phyloP scores from a whole-genome alignment of 2,113 vertebrate genomes.

The Anolis sagrei region DNA sequence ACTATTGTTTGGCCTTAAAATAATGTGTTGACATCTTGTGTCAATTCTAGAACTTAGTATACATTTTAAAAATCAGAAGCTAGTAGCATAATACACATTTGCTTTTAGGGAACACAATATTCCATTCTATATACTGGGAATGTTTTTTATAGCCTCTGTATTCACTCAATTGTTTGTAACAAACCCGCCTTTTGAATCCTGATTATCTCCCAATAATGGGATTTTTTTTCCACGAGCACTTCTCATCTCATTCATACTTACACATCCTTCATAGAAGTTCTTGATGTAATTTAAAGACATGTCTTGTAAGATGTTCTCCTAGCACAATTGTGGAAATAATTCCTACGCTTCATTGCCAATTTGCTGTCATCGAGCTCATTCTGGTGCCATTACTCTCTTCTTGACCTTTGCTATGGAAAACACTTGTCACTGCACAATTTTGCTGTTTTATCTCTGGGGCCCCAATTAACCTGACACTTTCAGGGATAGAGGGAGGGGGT shows the following conservation, averaged over 20 bases:
- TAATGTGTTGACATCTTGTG: neutral
- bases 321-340: slow-evolving; percentile 49
- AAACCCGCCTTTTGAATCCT: neutral
- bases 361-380: slow-evolving; percentile 64
- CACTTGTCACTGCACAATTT: slow-evolving; percentile 78
- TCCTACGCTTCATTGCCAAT: slow-evolving; percentile 69
- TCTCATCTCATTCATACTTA: slow-evolving; percentile 73
- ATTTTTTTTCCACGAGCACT: neutral
- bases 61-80: neutral
- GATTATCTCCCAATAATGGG: neutral
- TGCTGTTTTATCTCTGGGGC: slow-evolving; percentile 71
- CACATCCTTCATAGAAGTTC: slow-evolving; percentile 91
- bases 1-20: neutral
- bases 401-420: slow-evolving; percentile 76
- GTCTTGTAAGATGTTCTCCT: slow-evolving; percentile 61
- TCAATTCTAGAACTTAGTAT: neutral
- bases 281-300: slow-evolving; percentile 90
- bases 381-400: slow-evolving; percentile 51
- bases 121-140: neutral
- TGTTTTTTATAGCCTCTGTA: neutral
- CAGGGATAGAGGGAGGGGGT: slow-evolving; percentile 65
- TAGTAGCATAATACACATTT: neutral
- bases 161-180: neutral
- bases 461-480: slow-evolving; percentile 78
- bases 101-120: neutral